Evolutionary conservation across 2,797 vertebrate genomes (phyloP).

Genomic region (Oceanodroma leucorhoa): DNA sequence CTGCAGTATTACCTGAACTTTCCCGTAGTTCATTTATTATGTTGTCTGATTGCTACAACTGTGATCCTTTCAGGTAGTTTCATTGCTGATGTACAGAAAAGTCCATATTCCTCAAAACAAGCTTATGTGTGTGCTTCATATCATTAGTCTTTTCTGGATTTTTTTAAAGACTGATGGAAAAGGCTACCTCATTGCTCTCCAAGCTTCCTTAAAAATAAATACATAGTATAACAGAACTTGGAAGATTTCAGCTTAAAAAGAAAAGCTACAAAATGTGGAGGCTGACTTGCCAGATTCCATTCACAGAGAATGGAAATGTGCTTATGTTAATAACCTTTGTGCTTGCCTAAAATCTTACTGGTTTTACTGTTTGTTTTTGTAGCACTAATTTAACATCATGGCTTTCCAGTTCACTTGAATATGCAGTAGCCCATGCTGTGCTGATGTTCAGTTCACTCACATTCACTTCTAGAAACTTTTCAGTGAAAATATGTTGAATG

Average conservation of each 20-base stretch:
- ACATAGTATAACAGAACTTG: not conserved
- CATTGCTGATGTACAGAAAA: not conserved
- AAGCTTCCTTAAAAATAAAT: not conserved
- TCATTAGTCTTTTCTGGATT: not conserved
- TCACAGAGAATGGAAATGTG: not conserved
- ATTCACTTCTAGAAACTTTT: not conserved
- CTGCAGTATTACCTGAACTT: not conserved
- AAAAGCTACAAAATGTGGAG: not conserved
- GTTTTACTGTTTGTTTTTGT: not conserved
- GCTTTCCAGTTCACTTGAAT: not conserved
- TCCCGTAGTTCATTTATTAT: not conserved
- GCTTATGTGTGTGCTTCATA: not conserved
- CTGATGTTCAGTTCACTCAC: not conserved
- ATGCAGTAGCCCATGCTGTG: not conserved
- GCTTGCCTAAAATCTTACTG: not conserved
- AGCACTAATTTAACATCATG: not conserved
- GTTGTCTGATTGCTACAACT: not conserved
- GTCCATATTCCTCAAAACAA: not conserved
- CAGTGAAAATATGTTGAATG: not conserved
- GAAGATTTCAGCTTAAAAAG: not conserved
- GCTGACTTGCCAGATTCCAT: not conserved
- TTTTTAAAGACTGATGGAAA: not conserved
- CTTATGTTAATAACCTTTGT: not conserved
- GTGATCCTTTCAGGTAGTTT: not conserved
- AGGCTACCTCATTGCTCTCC: not conserved